Base-by-base conservation (phyloP, 1,140 invertebrate genomes). In the Brachystomella parvula region DNA sequence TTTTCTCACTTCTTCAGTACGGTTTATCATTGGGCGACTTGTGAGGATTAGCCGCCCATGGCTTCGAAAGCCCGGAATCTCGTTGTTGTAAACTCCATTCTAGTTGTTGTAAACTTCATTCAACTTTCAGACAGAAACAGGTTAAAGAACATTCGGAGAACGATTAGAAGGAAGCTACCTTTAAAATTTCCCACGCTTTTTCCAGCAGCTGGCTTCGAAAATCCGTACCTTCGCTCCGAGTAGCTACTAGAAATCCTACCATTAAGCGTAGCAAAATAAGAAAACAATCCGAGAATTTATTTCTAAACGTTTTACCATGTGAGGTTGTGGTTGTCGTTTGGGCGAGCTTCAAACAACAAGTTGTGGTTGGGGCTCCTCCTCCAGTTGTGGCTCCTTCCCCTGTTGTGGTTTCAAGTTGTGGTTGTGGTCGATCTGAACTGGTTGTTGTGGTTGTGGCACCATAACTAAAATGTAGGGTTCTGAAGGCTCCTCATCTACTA, bases 1-100 rank as follows among this genome's bases (percentile, higher is more conserved):
- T n/a, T n/a, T n/a, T n/a, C n/a, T n/a, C n/a, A n/a, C n/a, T n/a
- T 78, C 82, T 83, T n/a, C 84, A 81, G 49, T 75, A 75, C 31
- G 86, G 79, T 66, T 82, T 81, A 12, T 87, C 80, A 59, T 81
- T 84, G 0, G 90, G 29, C 86, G 78, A 53, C 79, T 81, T 0
- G 84, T 87, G 28, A 91, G 79, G 2, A 85, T 82, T 73, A 90
- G 90, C 76, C 88, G 86, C 1, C 89, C 89, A 71, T 87, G 83
- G 67, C 89, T 83, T 72, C 78, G 81, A 47, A 81, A 76, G 2
- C 80, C 57, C 0, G 82, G 83, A 35, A 79, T 79, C 71, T 84
- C 90, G 75, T 84, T 84, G 70, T 57, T 21, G 28, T 92, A 93
- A 15, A 92, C 83, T 62, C 74, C 74, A 44, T 77, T 80, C 74